Percentiles rank a stretch among this genome's conserved stretches.
Conservation (phyloP, 2,113 vertebrate genomes). For the Lichenostomus cassidix region DNA sequence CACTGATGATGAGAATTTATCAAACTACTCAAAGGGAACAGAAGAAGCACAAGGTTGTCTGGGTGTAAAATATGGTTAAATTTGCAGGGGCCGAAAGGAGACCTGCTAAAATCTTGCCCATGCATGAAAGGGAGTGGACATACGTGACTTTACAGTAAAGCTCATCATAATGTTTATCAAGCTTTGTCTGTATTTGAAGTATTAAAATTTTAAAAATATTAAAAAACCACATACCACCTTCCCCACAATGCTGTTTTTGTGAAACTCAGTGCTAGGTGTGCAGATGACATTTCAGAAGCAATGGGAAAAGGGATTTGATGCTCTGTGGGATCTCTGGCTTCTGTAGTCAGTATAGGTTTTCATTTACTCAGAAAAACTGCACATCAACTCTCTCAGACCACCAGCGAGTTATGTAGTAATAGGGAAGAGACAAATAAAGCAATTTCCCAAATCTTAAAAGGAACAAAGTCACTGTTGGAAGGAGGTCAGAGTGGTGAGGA, state of each 20-base stretch:
- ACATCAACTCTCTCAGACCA: background rate
- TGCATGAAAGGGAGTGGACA: background rate
- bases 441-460: background rate
- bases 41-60: background rate
- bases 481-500: background rate
- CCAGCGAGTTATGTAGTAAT: background rate
- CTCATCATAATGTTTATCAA: fast-evolving
- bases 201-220: fast-evolving
- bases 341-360: background rate
- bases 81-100: background rate
- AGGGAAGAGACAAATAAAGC: background rate
- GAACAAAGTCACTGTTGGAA: background rate
- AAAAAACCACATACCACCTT: background rate
- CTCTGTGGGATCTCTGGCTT: background rate
- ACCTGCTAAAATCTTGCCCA: background rate
- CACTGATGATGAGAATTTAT: background rate
- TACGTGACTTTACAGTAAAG: background rate
- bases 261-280: background rate
- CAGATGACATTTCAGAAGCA: background rate
- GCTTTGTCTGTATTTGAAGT: background rate
- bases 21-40: background rate
- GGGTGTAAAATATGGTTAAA: background rate
- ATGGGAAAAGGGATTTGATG: background rate
- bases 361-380: background rate
- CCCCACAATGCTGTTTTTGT: background rate